Evolutionary conservation across 2,888 invertebrate genomes (phyloP).

Genomic region (Mimumesa dahlbomi): DNA sequence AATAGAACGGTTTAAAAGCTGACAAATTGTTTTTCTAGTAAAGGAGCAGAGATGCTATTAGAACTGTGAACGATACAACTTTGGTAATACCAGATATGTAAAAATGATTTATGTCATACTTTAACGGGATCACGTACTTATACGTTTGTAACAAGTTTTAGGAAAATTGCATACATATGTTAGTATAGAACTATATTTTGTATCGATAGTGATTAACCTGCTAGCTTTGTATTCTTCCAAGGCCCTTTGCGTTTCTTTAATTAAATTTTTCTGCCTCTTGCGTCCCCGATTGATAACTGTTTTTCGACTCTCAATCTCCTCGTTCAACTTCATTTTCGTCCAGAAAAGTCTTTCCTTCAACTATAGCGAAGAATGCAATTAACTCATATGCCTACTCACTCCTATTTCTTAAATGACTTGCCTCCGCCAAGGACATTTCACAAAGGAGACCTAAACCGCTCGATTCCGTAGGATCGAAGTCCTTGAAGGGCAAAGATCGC

Average conservation of each 20-base stretch:
- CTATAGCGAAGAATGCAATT: slow-evolving; percentile 24
- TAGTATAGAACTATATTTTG: no score
- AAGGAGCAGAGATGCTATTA: no score
- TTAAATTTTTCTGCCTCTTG: slow-evolving; percentile 79
- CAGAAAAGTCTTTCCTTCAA: slow-evolving; percentile 82
- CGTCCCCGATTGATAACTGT: slow-evolving; percentile 80
- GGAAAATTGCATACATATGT: no score
- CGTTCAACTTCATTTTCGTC: slow-evolving; percentile 81
- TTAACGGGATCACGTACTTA: no score
- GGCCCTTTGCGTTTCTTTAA: slow-evolving; percentile 61
- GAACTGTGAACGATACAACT: no score
- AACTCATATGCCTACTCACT: background rate
- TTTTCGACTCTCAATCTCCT: slow-evolving; percentile 82
- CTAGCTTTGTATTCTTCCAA: slow-evolving; percentile 41
- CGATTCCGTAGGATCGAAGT: slow-evolving; percentile 84
- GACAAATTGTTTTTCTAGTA: no score
- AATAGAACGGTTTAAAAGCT: no score
- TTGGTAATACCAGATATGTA: no score
- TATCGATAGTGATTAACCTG: no score
- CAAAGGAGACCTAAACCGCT: slow-evolving; percentile 83
- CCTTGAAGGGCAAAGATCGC: slow-evolving; percentile 70
- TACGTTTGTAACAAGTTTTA: no score
- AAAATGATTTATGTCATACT: no score
- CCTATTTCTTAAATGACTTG: slow-evolving; percentile 12
- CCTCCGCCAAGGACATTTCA: slow-evolving; percentile 85